Evolutionary conservation across 1,140 invertebrate genomes (phyloP).

Genomic region (Trachelipus rathkii): DNA sequence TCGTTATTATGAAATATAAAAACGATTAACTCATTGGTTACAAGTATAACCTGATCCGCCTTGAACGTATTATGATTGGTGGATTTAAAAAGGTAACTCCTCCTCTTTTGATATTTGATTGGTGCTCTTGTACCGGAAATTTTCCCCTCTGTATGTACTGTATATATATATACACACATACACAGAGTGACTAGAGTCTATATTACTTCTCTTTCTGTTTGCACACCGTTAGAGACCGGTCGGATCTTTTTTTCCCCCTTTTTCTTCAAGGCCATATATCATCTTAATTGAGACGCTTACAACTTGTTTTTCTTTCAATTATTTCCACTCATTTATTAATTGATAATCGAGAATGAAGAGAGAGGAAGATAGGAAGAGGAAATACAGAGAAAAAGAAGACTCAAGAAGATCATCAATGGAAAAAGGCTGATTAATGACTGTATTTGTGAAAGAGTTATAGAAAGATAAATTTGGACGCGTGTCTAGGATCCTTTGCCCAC

Average conservation of each 20-base stretch:
- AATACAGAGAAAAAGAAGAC: too few species aligned
- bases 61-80: neutral
- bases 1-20: neutral
- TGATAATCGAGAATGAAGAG: neutral
- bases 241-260: neutral
- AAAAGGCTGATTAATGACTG: too few species aligned
- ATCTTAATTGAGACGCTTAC: constrained; percentile 10
- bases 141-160: neutral
- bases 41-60: constrained; percentile 5
- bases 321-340: constrained; percentile 1
- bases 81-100: constrained; percentile 3
- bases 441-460: too few species aligned
- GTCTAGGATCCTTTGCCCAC: too few species aligned
- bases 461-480: too few species aligned
- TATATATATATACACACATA: neutral
- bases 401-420: too few species aligned
- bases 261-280: neutral
- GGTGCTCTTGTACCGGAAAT: neutral
- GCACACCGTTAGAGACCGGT: neutral
- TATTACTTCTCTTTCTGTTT: too few species aligned
- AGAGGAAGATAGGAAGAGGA: too few species aligned
- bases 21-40: neutral
- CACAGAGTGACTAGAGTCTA: too few species aligned
- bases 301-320: constrained; percentile 11
- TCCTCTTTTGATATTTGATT: neutral